phyloP scores from a whole-genome alignment of 2,797 vertebrate species.

The Microchirus variegatus region DNA sequence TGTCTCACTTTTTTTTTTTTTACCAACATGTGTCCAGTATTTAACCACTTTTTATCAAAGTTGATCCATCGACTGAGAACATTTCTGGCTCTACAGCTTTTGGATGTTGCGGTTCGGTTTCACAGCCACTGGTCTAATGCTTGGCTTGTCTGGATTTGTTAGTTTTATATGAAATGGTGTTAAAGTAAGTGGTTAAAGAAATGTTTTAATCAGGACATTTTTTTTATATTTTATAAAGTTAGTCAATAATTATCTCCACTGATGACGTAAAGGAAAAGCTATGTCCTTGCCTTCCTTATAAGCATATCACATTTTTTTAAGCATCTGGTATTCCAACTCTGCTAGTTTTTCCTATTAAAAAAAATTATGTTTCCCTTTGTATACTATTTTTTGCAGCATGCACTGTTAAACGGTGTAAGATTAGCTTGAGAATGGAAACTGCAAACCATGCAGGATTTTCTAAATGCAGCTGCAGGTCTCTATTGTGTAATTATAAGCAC shows the following conservation, averaged over 20 bases:
- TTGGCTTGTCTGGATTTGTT: too few species aligned
- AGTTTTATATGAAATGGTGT: too few species aligned
- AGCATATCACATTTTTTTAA: background rate
- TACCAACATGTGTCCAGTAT: too few species aligned
- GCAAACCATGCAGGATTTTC: background rate
- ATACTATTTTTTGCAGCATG: background rate
- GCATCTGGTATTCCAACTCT: too few species aligned
- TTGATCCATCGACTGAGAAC: too few species aligned
- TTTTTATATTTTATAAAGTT: background rate
- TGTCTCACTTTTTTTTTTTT: too few species aligned
- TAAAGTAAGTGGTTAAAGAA: too few species aligned
- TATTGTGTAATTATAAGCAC: constrained; percentile 35
- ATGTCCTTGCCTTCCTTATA: background rate
- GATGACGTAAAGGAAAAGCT: background rate
- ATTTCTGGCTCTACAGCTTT: too few species aligned
- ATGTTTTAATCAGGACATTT: background rate
- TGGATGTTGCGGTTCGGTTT: too few species aligned
- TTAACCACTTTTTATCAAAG: too few species aligned
- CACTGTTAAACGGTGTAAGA: constrained; percentile 1
- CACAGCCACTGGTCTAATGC: too few species aligned
- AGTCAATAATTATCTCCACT: background rate
- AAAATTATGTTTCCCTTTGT: background rate
- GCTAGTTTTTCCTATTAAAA: background rate
- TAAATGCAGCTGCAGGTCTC: constrained; percentile 24
- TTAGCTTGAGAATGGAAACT: background rate